Evolutionary conservation across 2,888 invertebrate genomes (phyloP).

Genomic region (Lycophotia porphyrea): DNA sequence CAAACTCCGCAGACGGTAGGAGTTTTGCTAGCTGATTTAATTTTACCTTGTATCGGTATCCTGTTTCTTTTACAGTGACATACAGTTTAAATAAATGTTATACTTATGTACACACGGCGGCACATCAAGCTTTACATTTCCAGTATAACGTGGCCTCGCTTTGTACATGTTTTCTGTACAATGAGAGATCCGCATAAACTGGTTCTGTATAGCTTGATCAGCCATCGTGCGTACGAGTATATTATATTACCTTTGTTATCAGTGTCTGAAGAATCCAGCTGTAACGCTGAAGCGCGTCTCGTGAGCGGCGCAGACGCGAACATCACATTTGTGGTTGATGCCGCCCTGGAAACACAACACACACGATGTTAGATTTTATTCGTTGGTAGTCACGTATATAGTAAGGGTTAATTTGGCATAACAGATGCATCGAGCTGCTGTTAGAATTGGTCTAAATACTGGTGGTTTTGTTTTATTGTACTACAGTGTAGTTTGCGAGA

Average conservation of each 20-base stretch:
- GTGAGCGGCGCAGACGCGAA: conserved; percentile 94
- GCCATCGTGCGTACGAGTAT: no score
- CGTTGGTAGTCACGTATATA: neutral
- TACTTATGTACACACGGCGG: no score
- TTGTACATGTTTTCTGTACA: no score
- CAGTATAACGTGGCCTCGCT: no score
- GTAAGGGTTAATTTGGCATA: conserved; percentile 46
- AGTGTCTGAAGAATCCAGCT: conserved; percentile 91
- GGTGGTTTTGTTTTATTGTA: neutral
- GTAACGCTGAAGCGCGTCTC: conserved; percentile 96
- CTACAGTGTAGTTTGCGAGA: conserved; percentile 11
- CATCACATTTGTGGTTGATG: conserved; percentile 97
- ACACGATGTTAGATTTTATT: conserved; percentile 37
- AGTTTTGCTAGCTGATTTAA: neutral
- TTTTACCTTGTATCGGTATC: neutral
- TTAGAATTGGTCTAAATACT: conserved; percentile 21
- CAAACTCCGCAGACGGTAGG: neutral
- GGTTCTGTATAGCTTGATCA: no score
- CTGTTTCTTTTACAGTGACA: neutral
- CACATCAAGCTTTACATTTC: no score
- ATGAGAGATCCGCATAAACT: no score
- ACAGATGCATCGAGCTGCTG: conserved; percentile 45
- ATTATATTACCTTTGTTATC: conserved; percentile 92
- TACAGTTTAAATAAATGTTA: neutral
- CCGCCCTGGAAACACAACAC: conserved; percentile 91